Conservation (phyloP, 2,797 vertebrate species). For the Xerus rutilus region DNA sequence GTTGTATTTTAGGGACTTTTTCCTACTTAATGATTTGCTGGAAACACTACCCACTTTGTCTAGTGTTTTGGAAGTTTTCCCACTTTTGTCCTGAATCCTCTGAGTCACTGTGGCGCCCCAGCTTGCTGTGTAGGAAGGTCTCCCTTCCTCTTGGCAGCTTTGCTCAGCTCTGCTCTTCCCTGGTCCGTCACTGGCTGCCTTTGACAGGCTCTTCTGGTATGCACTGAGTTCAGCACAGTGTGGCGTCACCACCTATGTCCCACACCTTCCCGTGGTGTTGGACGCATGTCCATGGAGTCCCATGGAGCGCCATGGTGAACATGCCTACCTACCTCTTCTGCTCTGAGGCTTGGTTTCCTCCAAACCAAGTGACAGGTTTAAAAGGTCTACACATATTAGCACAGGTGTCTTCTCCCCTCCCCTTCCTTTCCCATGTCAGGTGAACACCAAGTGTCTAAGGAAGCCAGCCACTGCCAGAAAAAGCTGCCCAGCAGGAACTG, state of each 20-base stretch:
- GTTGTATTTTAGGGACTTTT: background rate
- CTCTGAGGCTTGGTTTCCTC: background rate
- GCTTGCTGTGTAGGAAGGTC: background rate
- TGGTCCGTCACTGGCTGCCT: background rate
- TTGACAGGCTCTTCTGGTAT: background rate
- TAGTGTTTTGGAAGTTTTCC: background rate
- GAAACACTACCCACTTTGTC: slow-evolving; percentile 15
- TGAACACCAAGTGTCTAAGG: background rate
- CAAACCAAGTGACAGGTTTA: background rate
- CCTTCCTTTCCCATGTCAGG: background rate
- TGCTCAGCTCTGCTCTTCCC: background rate
- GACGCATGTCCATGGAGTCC: too few relatives aligned
- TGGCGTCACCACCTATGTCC: background rate
- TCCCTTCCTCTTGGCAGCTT: background rate
- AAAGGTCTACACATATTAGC: background rate
- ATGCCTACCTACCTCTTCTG: background rate
- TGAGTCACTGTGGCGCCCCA: background rate
- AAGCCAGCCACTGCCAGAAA: background rate
- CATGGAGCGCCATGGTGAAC: background rate
- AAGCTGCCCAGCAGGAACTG: background rate
- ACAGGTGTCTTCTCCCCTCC: background rate
- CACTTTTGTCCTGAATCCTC: background rate
- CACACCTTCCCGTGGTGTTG: background rate
- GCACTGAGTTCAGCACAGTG: background rate
- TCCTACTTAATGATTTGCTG: background rate